Evolutionary conservation across 2,888 invertebrate species (phyloP).

Genomic region (Pristionchus japonicus): DNA sequence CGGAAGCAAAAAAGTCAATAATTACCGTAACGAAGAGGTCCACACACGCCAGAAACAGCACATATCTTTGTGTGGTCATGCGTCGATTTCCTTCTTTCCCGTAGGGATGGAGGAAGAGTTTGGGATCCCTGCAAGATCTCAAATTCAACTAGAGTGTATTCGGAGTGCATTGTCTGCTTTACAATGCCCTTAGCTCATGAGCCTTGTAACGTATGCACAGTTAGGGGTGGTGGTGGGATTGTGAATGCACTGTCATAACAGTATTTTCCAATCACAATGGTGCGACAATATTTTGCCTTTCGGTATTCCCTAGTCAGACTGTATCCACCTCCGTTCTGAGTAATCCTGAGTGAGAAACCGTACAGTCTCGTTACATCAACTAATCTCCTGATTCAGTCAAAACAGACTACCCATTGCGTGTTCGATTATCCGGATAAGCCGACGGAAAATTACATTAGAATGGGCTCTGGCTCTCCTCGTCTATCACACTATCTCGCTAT

Average conservation of each 20-base stretch:
- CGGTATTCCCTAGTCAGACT: too few relatives aligned
- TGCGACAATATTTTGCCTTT: too few relatives aligned
- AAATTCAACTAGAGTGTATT: too few relatives aligned
- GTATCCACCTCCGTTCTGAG: neutral
- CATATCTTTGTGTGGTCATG: constrained; percentile 45
- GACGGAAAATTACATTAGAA: too few relatives aligned
- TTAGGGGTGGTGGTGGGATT: too few relatives aligned
- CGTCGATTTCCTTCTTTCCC: constrained; percentile 23
- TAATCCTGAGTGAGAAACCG: neutral
- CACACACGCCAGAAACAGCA: constrained; percentile 44
- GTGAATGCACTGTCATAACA: too few relatives aligned
- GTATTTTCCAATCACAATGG: too few relatives aligned
- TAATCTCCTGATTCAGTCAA: neutral
- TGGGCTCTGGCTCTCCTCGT: too few relatives aligned
- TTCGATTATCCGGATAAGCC: neutral
- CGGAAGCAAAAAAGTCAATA: neutral
- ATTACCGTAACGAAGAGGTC: constrained; percentile 46
- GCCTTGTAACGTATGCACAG: too few relatives aligned
- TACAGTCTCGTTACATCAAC: neutral
- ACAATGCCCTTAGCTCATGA: too few relatives aligned
- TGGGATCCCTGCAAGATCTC: neutral
- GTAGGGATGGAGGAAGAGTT: constrained; percentile 24
- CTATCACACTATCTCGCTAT: too few relatives aligned
- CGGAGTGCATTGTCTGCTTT: too few relatives aligned
- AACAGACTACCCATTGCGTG: neutral